These are phyloP conservation scores for Cyaniris semiargus DNA, from an alignment of 2,888 invertebrate species.

Conservation along the genomic window DNA sequence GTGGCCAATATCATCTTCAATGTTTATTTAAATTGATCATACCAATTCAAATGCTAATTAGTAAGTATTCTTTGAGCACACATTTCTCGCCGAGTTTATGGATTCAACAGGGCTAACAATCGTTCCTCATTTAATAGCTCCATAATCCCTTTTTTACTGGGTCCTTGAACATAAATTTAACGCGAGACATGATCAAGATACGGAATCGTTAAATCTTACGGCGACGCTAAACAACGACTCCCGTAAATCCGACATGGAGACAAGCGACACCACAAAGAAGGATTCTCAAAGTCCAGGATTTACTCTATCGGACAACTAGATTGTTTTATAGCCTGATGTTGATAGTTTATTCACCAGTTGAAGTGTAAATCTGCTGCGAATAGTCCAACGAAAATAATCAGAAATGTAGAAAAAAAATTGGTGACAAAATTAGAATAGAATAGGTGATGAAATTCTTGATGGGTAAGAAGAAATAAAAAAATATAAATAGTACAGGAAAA, in stretches of 20 bases:
- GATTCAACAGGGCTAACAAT: background rate
- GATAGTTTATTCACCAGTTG: background rate
- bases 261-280: conserved; percentile 28
- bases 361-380: background rate
- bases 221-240: conserved; percentile 23
- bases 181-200: conserved; percentile 25
- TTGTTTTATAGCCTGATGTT: conserved; percentile 8
- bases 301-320: conserved; percentile 12
- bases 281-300: conserved; percentile 18
- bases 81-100: background rate
- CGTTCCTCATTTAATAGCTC: background rate
- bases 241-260: conserved; percentile 2
- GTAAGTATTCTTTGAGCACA: background rate
- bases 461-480: no score
- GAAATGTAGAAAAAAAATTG: background rate
- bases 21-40: background rate
- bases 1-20: background rate
- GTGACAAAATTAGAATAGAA: background rate
- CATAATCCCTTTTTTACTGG: conserved; percentile 18
- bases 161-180: conserved; percentile 21
- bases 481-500: no score
- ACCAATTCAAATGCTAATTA: background rate
- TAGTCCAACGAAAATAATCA: background rate
- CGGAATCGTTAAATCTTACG: conserved; percentile 22
- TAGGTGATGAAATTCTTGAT: background rate